Evolutionary conservation across 2,888 invertebrate species (phyloP), one percentile per base, ranked within the genome.

Genomic region (Amorpha juglandis): DNA sequence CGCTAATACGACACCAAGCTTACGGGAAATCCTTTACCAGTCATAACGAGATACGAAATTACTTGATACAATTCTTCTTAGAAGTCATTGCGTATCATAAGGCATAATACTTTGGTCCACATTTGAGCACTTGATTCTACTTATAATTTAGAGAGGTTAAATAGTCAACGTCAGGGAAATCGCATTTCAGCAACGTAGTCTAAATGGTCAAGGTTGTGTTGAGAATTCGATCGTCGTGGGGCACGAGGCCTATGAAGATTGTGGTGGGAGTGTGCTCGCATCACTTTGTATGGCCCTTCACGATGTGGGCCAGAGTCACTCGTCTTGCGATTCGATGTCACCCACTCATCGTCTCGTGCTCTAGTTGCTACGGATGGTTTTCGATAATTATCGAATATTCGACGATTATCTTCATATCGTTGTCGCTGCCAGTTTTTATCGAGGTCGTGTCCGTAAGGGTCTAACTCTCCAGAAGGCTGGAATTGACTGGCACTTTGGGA

Each of bases 361-460:
- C 80, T 80, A 14, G 81, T 73, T 62, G 71, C 72, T 66, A 67
- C 75, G 67, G 84, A 86, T 71, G 81, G 86, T 77, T 84, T 90
- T 70, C 85, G 84, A 75, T 89, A 87, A 73, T 88, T 93, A 50
- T 93, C 90, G 67, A 88, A 87, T 38, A 81, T 84, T 14, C 88
- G 81, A 51, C 87, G 80, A 74, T 91, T 91, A 51, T 89, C 89
- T 67, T 93, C 92, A 68, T 84, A 88, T 11, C 90, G 84, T 69
- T 93, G 92, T 68, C 94, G 88, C 78, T 94, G 94, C 92, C 94
- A 94, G 68, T 91, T 92, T 42, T 92, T 84, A 67, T 95, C 95
- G n/a, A 92, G 82, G 50, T 95, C 94, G 70, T 95, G 95, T 35
- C 95, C 96, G 74, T 96, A 96, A 19, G 96, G 89, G 80, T 96